phyloP scores from a whole-genome alignment of 2,113 vertebrate genomes.

The Gambusia holbrooki region DNA sequence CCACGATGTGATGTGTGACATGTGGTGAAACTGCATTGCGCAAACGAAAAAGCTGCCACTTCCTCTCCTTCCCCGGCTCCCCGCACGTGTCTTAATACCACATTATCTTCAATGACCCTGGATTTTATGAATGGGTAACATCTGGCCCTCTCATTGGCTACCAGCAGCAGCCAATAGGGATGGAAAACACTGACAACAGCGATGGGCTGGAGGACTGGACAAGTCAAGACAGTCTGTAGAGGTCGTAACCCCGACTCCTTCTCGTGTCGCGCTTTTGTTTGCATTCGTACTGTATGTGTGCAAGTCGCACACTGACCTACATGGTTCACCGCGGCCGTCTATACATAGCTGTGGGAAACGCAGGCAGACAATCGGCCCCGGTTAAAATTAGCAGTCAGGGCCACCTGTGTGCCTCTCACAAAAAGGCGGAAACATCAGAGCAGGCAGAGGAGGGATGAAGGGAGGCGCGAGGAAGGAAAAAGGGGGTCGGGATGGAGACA shows the following conservation, averaged over 20 bases:
- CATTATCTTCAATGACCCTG: constrained; percentile 59
- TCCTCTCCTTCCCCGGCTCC: background rate
- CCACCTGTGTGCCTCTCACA: constrained; percentile 67
- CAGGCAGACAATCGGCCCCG: constrained; percentile 50
- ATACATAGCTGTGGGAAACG: constrained; percentile 69
- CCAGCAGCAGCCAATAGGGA: constrained; percentile 53
- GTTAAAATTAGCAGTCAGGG: constrained; percentile 74
- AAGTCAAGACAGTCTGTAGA: constrained; percentile 37
- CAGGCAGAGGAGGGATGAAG: constrained; percentile 28
- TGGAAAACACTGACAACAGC: constrained; percentile 22
- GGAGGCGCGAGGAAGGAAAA: constrained; percentile 50
- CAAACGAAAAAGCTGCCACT: background rate
- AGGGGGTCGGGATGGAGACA: constrained; percentile 16
- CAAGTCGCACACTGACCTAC: constrained; percentile 48
- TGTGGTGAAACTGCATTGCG: background rate
- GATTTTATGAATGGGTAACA: constrained; percentile 76
- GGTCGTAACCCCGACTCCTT: constrained; percentile 40
- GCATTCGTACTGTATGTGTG: constrained; percentile 16
- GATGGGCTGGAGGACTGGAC: constrained; percentile 56
- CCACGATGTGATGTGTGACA: background rate
- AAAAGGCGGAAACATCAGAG: constrained; percentile 49
- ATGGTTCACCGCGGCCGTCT: constrained; percentile 50
- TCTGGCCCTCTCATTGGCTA: constrained; percentile 66
- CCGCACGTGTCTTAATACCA: constrained; percentile 19
- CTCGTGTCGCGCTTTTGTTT: constrained; percentile 18